These are phyloP conservation scores for Sturnira hondurensis DNA, from an alignment of 2,113 vertebrate species.

Conservation along the genomic window DNA sequence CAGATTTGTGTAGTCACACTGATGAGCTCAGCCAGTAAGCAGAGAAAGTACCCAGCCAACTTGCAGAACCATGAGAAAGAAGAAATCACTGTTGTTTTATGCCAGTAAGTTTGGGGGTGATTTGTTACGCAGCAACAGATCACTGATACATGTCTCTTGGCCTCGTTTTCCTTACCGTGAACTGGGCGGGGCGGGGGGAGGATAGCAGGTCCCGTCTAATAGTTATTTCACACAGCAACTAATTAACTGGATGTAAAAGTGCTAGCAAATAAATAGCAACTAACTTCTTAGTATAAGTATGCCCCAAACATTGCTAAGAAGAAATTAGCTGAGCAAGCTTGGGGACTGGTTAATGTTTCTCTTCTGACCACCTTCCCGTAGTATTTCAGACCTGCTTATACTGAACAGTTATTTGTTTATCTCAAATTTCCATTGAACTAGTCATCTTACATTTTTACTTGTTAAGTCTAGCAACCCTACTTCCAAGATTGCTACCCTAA, in stretches of 20 bases:
- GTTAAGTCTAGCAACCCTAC: not conserved
- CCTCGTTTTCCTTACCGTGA: not conserved
- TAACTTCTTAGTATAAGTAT: not conserved
- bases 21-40: not conserved
- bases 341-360: not conserved
- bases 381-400: not conserved
- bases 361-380: not conserved
- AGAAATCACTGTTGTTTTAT: not conserved
- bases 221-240: not conserved
- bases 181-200: not conserved
- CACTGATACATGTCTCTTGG: not conserved
- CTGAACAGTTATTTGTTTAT: not conserved
- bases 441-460: not conserved
- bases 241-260: not conserved
- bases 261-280: not conserved
- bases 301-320: not conserved
- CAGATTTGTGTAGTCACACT: not conserved
- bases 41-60: not conserved
- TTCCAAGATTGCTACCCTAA: not conserved
- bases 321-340: not conserved
- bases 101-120: not conserved
- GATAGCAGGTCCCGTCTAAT: not conserved
- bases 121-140: not conserved
- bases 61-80: not conserved
- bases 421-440: not conserved